These are phyloP conservation scores for Ferrisia virgata DNA, from an alignment of 2,888 invertebrate species.

Conservation along the genomic window DNA sequence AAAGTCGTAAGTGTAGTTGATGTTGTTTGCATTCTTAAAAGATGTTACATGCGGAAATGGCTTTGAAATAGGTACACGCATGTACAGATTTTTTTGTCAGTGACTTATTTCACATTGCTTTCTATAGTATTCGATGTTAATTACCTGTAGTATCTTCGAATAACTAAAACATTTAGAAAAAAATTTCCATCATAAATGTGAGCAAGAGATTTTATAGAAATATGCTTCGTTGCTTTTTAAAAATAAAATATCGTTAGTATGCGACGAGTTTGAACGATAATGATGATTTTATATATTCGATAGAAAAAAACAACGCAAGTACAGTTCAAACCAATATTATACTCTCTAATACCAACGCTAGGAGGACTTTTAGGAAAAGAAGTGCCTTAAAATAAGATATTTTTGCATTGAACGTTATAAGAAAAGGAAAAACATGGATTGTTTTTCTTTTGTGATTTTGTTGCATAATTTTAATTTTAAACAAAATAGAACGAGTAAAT, in stretches of 20 bases:
- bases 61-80: not conserved
- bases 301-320: not conserved
- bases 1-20: not conserved
- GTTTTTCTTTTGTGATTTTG: not conserved
- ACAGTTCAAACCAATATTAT: not conserved
- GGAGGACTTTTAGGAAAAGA: slow-evolving; percentile 4
- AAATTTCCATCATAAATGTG: not conserved
- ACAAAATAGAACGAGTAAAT: not conserved
- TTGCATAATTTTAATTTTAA: not conserved
- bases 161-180: not conserved
- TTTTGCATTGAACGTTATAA: not conserved
- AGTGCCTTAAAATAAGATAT: slow-evolving; percentile 8
- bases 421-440: not conserved
- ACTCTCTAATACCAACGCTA: not conserved
- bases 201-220: not conserved
- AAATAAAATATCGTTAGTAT: not conserved
- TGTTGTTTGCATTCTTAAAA: not conserved
- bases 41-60: not conserved
- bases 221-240: not conserved
- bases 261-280: not conserved
- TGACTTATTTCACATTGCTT: not conserved
- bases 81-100: not conserved
- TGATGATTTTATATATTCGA: not conserved
- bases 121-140: not conserved
- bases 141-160: not conserved